Conservation (phyloP, 2,888 invertebrate species). For the Drosophila robusta region DNA sequence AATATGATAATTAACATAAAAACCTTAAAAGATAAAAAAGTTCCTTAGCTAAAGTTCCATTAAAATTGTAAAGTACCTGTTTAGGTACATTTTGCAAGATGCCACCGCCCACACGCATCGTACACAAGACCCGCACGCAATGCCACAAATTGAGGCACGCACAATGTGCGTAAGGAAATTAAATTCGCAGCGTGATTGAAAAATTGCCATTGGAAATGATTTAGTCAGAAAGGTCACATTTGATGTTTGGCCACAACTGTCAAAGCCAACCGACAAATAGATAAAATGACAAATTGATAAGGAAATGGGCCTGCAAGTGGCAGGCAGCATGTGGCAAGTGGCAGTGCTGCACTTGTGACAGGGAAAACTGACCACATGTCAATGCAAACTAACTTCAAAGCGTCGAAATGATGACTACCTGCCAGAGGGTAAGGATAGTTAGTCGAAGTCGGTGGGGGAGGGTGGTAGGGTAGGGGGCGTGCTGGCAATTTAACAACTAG, state of each 20-base stretch:
- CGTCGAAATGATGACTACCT: conserved; percentile 58
- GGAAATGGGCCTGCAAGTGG: conserved; percentile 30
- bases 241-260: conserved; percentile 39
- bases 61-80: too few species aligned
- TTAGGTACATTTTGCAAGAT: too few species aligned
- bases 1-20: too few species aligned
- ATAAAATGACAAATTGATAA: conserved; percentile 28
- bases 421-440: neutral
- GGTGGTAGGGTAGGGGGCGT: conserved; percentile 7
- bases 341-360: conserved; percentile 26
- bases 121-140: neutral
- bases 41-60: too few species aligned
- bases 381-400: conserved; percentile 72
- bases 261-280: conserved; percentile 22
- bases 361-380: conserved; percentile 74
- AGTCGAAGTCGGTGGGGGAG: neutral
- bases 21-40: too few species aligned
- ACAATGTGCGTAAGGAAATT: conserved; percentile 34
- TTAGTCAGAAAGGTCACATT: conserved; percentile 30
- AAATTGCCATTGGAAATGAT: conserved; percentile 52
- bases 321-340: conserved; percentile 44
- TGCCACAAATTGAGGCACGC: conserved; percentile 22
- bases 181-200: conserved; percentile 60
- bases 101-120: too few species aligned
- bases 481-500: conserved; percentile 54